Conservation (phyloP, 2,113 vertebrate species). For the Nothoprocta pentlandii region DNA sequence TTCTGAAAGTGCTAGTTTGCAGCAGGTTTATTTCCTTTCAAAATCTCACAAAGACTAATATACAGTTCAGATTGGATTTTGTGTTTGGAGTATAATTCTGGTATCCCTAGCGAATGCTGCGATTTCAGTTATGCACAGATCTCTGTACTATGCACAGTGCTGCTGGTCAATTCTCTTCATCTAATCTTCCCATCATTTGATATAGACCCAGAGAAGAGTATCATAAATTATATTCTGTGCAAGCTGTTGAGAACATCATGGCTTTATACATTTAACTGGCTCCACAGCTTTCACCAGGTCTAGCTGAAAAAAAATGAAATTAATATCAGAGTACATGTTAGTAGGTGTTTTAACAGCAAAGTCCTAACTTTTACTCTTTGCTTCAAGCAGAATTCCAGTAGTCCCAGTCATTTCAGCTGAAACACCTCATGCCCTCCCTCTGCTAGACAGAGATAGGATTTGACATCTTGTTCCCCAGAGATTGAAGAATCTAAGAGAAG, state of each 20-base stretch:
- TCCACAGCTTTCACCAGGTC: neutral
- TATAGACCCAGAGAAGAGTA: neutral
- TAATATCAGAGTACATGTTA: neutral
- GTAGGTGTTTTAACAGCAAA: neutral
- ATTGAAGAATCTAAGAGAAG: conserved; percentile 3
- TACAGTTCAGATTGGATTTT: neutral
- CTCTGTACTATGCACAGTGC: neutral
- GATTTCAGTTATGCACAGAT: neutral
- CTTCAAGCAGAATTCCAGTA: neutral
- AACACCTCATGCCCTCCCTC: neutral
- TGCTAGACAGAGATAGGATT: neutral
- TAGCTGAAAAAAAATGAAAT: neutral
- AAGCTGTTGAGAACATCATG: neutral
- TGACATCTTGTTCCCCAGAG: neutral
- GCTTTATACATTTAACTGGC: neutral
- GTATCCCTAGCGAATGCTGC: neutral
- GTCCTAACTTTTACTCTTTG: neutral
- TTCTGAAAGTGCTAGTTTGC: neutral
- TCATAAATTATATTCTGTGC: neutral
- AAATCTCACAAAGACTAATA: neutral
- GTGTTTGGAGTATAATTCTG: neutral
- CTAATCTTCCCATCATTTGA: neutral
- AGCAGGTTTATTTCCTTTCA: neutral
- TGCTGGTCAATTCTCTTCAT: neutral
- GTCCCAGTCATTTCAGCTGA: neutral